phyloP scores from a whole-genome alignment of 53 echinoderm and acorn worm species.

The Paelopatides confundens region DNA sequence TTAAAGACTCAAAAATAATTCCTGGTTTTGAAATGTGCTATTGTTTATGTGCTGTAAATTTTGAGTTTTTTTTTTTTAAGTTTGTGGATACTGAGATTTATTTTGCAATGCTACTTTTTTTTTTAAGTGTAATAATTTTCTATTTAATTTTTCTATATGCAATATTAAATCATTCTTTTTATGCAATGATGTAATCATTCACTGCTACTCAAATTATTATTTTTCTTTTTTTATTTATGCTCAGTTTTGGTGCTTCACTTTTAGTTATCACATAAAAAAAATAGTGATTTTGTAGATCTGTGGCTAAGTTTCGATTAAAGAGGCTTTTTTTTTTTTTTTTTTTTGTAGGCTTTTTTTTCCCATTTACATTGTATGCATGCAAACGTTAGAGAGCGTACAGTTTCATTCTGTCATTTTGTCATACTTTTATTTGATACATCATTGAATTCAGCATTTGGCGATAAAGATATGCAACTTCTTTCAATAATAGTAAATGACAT shows the following conservation, averaged over 20 bases:
- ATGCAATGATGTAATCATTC: conserved; percentile 23
- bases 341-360: background rate
- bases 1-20: too few species aligned
- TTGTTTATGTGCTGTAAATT: background rate
- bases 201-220: background rate
- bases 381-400: background rate
- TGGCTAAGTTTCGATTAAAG: too few species aligned
- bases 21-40: background rate
- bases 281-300: too few species aligned
- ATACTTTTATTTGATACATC: background rate
- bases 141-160: conserved; percentile 8
- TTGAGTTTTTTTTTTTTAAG: conserved; percentile 9
- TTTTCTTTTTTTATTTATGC: too few species aligned
- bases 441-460: too few species aligned
- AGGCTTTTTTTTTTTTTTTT: background rate
- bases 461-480: too few species aligned
- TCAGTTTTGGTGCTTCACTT: too few species aligned
- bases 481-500: too few species aligned
- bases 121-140: conserved; percentile 29
- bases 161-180: conserved; percentile 37
- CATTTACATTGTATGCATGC: background rate
- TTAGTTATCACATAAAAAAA: too few species aligned
- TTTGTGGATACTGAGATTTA: conserved; percentile 57
- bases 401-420: background rate
- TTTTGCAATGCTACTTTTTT: conserved; percentile 20